Percentiles rank a stretch among this genome's conserved stretches.
phyloP scores from a whole-genome alignment of 2,113 vertebrate genomes.

The chimpanzee (Pan troglodytes) region NHGRI_mPanTro3-v2.1_pri NC_072411.2:103507501-103508000 shows the following conservation, averaged over 20 bases:
- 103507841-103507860: not conserved
- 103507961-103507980: too few relatives aligned
- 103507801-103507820: slow-evolving; percentile 2
- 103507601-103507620: slow-evolving; percentile 90
- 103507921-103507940: too few relatives aligned
- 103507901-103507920: not conserved
- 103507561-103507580: slow-evolving; percentile 93
- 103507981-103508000: too few relatives aligned
- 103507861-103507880: slow-evolving; percentile 14
- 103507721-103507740: slow-evolving; percentile 84
- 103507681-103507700: slow-evolving; percentile 94
- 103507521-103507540: slow-evolving; percentile 89
- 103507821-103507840: slow-evolving; percentile 12
- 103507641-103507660: slow-evolving; percentile 90
- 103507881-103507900: not conserved
- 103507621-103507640: slow-evolving; percentile 90
- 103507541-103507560: slow-evolving; percentile 90
- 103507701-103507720: slow-evolving; percentile 97
- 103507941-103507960: too few relatives aligned
- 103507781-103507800: not conserved
- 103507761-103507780: not conserved
- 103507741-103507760: not conserved
- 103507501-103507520: slow-evolving; percentile 91
- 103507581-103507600: slow-evolving; percentile 97
- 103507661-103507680: slow-evolving; percentile 94